Evolutionary conservation across 2,888 invertebrate species (phyloP), one percentile per base, ranked within the genome.

Genomic region (Thecophora atra): DNA sequence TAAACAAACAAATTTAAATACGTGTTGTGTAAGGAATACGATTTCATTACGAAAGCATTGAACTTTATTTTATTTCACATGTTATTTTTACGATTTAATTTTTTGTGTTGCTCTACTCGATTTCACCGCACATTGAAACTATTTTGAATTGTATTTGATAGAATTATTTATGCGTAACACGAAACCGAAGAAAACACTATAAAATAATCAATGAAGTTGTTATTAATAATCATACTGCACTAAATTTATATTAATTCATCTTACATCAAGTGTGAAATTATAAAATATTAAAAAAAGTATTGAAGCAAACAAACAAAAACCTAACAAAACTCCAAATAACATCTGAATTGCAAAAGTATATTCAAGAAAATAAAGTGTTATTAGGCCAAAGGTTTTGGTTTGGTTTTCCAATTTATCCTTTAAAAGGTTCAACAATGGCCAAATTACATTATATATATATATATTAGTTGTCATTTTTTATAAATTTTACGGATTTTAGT

Each of bases 71-170:
- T n/a, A 69, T 17, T 69, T 19, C 44, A 24, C 24, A 17, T 42
- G 44, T 64, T 21, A 26, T 47, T 64, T 64, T 64, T 47, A 64
- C 19, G 37, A 37, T 37, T 63, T 5, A 3, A 44, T 7, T 64
- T 44, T 6, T n/a, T 21, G 15, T 24, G 21, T 47, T 47, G 5
- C 17, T 47, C 17, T n/a, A 47, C n/a, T 67, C 56, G 54, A 67
- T 67, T 66, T 67, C 42, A 26, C 64, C 28, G 37, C 28, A 30
- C 54, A 60, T 30, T 67, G 2, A 58, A 37, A 67, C 19, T 42
- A 13, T 26, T 65, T 52, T 67, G 56, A 67, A 56, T 37, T 67
- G 56, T 67, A 56, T 67, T 67, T 67, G 11, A 37, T 37, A 30
- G 19, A 67, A 64, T 24, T 64, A 64, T 64, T 64, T 64, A 64